These are phyloP conservation scores for Idris sp. DNA, from an alignment of 1,140 invertebrate genomes.

Conservation along the genomic window DNA sequence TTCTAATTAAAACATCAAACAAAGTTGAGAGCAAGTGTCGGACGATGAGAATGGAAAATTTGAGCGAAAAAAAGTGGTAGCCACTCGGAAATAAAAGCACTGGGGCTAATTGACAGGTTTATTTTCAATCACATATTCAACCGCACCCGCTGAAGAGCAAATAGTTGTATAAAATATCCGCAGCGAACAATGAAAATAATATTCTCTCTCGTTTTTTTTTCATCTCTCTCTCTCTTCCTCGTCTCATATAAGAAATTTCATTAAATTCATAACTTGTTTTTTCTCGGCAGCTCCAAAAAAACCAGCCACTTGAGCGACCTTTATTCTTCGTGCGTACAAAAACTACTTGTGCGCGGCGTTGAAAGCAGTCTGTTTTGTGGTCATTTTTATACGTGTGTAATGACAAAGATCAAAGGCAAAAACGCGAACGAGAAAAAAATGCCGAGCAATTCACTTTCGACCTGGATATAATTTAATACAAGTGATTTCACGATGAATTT, in stretches of 20 bases:
- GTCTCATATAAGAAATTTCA: slow-evolving; percentile 40
- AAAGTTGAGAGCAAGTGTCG: slow-evolving; percentile 23
- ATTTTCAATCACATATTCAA: slow-evolving; percentile 33
- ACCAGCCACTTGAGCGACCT: slow-evolving; percentile 21
- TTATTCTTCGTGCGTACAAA: slow-evolving; percentile 38
- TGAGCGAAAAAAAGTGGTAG: no score
- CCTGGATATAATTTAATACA: slow-evolving; percentile 25
- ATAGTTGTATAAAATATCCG: no score
- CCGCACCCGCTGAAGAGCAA: no score
- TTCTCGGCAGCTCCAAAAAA: slow-evolving; percentile 12
- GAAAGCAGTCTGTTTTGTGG: slow-evolving; percentile 42
- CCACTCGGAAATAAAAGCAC: no score
- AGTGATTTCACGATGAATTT: slow-evolving; percentile 34
- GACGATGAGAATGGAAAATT: slow-evolving; percentile 19
- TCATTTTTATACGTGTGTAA: slow-evolving; percentile 42
- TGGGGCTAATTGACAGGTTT: slow-evolving; percentile 31
- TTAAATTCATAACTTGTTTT: slow-evolving; percentile 37
- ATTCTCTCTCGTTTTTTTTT: no score
- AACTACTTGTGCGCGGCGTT: slow-evolving; percentile 19
- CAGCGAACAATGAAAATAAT: no score
- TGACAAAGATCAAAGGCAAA: slow-evolving; percentile 48
- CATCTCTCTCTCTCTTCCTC: slow-evolving; percentile 7
- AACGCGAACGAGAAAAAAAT: slow-evolving; percentile 16
- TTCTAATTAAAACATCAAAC: slow-evolving; percentile 42
- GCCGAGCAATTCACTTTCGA: slow-evolving; percentile 34